Base-by-base conservation (phyloP, 2,888 invertebrate species). In the Cerceris rybyensis region DNA sequence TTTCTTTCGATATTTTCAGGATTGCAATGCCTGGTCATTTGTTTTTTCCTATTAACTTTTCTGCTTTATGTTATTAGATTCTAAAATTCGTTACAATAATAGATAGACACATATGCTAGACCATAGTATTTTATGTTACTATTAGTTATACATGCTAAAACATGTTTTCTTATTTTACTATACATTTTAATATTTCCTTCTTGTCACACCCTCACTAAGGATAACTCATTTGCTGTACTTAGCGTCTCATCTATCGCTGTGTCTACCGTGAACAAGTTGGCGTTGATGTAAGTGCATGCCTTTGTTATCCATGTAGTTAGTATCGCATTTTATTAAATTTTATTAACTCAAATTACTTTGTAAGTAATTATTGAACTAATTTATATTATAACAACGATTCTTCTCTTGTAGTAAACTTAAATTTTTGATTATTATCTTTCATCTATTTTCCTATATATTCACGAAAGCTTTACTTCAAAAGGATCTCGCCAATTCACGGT, bases 231-330 rank as follows among this genome's bases (percentile, higher is more conserved):
- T 90, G 78, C 82, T 88, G 85, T 88, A 90, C 86, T 83, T 90
- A 92, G 92, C 88, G 86, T 86, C 84, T 91, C 89, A 89, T 84
- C 86, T 89, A 91, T 90, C 92, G 92, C 81, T 86, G 86, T 83
- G 85, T 83, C 82, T 88, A 90, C 87, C 91, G 89, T 88, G 89
- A 91, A 68, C 88, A 87, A 81, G 86, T 87, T 75, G 83, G 82
- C 87, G 73, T 85, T 75, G 79, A 87, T 85, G 92, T 92, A 92
- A 92, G 92, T 92, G 92, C 92, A 92, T 91, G 92, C 72, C 50
- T 75, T 28, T 57, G 28, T 76, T 78, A 82, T 60, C 68, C 52
- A 76, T 16, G 52, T 75, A 79, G 60, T 74, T 73, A 68, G 75
- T 75, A 65, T 52, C 78, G 54, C 68, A 59, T 54, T 71, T 17